Evolutionary conservation across 2,113 vertebrate species (phyloP).

Genomic region (Mirounga angustirostris): DNA sequence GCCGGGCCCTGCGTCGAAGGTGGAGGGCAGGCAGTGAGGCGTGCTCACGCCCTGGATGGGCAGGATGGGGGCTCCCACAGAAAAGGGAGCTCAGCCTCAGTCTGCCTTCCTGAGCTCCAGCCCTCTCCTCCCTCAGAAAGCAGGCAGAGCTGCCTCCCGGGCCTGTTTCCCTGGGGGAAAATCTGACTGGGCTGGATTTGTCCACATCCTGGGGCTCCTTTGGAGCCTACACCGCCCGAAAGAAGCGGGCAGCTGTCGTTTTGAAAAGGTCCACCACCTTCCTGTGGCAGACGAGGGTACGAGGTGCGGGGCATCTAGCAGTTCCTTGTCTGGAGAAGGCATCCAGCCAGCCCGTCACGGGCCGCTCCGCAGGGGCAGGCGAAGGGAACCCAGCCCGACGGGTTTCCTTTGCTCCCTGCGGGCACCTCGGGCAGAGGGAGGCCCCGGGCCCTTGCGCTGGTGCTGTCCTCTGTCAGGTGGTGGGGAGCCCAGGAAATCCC

Average conservation of each 20-base stretch:
- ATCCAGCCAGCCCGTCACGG: constrained; percentile 39
- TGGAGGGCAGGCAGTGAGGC: not conserved
- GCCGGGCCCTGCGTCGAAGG: not conserved
- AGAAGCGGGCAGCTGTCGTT: not conserved
- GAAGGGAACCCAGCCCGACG: constrained; percentile 32
- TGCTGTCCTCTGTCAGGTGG: constrained; percentile 23
- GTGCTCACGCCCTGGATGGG: not conserved
- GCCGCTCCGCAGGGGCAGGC: not conserved
- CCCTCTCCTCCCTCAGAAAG: not conserved
- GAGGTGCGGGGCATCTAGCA: constrained; percentile 7
- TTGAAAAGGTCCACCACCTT: constrained; percentile 39
- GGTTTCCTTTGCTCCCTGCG: constrained; percentile 38
- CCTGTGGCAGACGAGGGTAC: constrained; percentile 1
- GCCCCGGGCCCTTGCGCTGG: not conserved
- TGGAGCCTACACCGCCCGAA: not conserved
- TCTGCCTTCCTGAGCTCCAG: constrained; percentile 1
- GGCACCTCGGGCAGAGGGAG: not conserved
- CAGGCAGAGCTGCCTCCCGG: not conserved
- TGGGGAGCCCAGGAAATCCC: not conserved
- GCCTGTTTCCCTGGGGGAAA: not conserved
- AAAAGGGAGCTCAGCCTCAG: not conserved
- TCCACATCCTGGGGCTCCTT: not conserved
- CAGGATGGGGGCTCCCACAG: not conserved
- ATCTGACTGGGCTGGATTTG: not conserved
- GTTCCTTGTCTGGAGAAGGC: constrained; percentile 62